Percentiles rank a stretch among this genome's conserved stretches.
phyloP scores from a whole-genome alignment of 2,797 vertebrate species.

The Carduelis carduelis region DNA sequence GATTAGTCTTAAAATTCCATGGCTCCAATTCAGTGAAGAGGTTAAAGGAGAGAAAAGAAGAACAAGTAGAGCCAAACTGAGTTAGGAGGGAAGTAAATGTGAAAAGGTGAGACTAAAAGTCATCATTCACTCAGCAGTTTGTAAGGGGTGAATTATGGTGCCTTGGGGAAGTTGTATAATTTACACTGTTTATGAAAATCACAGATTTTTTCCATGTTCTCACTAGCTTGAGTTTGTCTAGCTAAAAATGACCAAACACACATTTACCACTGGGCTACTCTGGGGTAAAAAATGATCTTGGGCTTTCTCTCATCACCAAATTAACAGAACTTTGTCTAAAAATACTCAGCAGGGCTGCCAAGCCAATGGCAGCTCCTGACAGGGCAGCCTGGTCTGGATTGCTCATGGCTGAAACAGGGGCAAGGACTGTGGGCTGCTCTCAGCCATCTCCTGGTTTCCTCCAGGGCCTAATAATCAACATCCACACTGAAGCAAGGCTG shows the following conservation, averaged over 20 bases:
- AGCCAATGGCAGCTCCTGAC: not conserved
- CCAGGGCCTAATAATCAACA: not conserved
- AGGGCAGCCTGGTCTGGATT: not conserved
- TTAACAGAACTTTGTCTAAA: not conserved
- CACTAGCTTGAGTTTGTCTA: accelerated
- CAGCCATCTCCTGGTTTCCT: not conserved
- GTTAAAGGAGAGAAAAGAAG: not conserved
- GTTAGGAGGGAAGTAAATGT: not conserved
- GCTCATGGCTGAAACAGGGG: not conserved
- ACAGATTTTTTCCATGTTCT: not conserved
- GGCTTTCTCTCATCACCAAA: not conserved
- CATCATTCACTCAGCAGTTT: not conserved
- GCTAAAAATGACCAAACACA: not conserved
- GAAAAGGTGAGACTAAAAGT: not conserved
- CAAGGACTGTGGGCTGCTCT: not conserved
- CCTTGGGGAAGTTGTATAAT: not conserved
- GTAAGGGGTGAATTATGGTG: not conserved
- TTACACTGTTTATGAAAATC: not conserved
- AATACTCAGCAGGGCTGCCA: not conserved
- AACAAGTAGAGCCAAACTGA: not conserved
- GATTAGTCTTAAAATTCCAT: not conserved
- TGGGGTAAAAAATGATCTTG: not conserved
- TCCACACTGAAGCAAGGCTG: not conserved
- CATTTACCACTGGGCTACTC: not conserved
- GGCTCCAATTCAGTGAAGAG: not conserved